These are phyloP conservation scores for Rotaria macrura DNA, from an alignment of 2,888 invertebrate genomes.

Conservation along the genomic window DNA sequence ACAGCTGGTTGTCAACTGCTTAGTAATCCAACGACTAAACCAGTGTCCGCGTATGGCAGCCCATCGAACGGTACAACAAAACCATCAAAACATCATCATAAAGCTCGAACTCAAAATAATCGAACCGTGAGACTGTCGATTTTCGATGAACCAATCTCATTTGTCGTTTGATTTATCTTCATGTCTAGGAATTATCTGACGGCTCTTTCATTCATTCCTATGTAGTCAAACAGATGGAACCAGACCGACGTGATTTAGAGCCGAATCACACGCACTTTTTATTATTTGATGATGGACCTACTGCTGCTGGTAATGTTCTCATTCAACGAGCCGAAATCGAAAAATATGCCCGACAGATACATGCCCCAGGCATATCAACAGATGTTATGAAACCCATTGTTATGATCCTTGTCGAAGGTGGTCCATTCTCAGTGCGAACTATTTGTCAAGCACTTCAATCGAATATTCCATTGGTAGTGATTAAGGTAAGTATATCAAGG, in stretches of 20 bases:
- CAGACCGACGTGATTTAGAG: background rate
- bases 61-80: background rate
- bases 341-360: background rate
- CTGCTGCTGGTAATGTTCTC: background rate
- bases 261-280: constrained; percentile 7
- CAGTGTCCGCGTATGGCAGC: fast-evolving
- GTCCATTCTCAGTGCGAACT: background rate
- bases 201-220: background rate
- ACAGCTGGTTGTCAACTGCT: background rate
- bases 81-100: background rate
- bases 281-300: background rate
- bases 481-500: background rate
- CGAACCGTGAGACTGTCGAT: background rate
- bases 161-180: too few species aligned
- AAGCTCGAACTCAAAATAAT: background rate
- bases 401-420: constrained; percentile 11
- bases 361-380: background rate
- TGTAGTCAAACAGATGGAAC: background rate
- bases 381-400: background rate
- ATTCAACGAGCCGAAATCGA: background rate
- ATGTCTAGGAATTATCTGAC: background rate
- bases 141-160: background rate
- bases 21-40: background rate
- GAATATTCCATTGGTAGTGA: background rate
- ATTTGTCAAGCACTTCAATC: constrained; percentile 1